Percentiles rank a stretch among this genome's conserved stretches.
phyloP scores from a whole-genome alignment of 2,113 vertebrate genomes.

The Anarrhichthys ocellatus region DNA sequence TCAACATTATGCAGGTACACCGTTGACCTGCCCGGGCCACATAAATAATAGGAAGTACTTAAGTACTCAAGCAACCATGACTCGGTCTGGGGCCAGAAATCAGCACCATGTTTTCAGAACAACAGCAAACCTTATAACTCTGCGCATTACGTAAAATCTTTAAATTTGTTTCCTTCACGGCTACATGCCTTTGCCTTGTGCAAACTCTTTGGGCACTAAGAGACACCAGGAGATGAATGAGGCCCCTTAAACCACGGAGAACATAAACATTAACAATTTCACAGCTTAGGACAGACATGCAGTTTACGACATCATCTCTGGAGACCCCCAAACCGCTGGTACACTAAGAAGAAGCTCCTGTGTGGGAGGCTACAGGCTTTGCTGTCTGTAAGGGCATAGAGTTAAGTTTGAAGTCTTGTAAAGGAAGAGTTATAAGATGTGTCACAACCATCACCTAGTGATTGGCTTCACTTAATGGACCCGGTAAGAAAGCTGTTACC shows the following conservation, averaged over 20 bases:
- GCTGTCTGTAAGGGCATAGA: slow-evolving; percentile 22
- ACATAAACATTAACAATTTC: slow-evolving; percentile 60
- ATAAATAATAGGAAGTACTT: slow-evolving; percentile 73
- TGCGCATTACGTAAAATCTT: slow-evolving; percentile 52
- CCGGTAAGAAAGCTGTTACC: slow-evolving; percentile 8
- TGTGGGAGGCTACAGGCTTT: slow-evolving; percentile 9
- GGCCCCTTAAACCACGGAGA: slow-evolving; percentile 59
- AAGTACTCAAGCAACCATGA: slow-evolving; percentile 69
- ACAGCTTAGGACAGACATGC: slow-evolving; percentile 53
- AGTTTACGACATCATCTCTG: slow-evolving; percentile 53
- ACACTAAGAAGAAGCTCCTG: slow-evolving; percentile 21
- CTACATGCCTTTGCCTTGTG: slow-evolving; percentile 49
- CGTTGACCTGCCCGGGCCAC: slow-evolving; percentile 61
- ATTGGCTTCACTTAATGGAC: slow-evolving; percentile 12
- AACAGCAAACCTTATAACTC: slow-evolving; percentile 67
- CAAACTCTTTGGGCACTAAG: slow-evolving; percentile 46
- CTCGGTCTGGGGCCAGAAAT: slow-evolving; percentile 63
- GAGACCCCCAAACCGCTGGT: slow-evolving; percentile 39
- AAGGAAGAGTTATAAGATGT: slow-evolving; percentile 27
- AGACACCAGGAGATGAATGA: slow-evolving; percentile 59
- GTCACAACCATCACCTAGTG: slow-evolving; percentile 14
- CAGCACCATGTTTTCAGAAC: slow-evolving; percentile 70
- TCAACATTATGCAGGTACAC: slow-evolving; percentile 45
- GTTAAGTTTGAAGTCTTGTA: slow-evolving; percentile 28
- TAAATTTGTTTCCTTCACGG: slow-evolving; percentile 49